Evolutionary conservation across 2,113 vertebrate genomes (phyloP).

Genomic region (Fregata magnificens): DNA sequence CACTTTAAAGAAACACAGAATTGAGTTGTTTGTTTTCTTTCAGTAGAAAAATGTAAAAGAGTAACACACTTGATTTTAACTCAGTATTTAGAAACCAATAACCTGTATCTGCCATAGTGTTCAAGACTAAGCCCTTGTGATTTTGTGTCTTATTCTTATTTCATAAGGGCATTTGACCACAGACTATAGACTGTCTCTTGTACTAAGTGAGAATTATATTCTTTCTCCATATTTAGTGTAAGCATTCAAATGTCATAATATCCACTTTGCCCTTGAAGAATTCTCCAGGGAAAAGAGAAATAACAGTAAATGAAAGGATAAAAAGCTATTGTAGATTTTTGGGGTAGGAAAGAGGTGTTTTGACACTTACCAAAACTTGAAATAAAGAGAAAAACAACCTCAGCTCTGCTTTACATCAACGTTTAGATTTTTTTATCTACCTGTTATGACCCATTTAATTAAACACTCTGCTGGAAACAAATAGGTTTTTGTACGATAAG

Average conservation of each 20-base stretch:
- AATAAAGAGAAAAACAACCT: background rate
- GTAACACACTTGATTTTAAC: background rate
- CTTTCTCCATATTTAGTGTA: background rate
- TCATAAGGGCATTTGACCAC: background rate
- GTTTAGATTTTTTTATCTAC: slow-evolving; percentile 57
- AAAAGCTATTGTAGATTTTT: background rate
- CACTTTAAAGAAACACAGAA: background rate
- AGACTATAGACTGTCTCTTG: background rate
- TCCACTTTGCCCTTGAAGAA: background rate
- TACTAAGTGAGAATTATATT: background rate
- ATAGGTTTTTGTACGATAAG: slow-evolving; percentile 60
- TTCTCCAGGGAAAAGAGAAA: background rate
- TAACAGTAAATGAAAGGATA: background rate
- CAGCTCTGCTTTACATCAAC: background rate
- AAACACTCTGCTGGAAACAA: slow-evolving; percentile 79
- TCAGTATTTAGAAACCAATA: background rate
- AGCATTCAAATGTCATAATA: background rate
- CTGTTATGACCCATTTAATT: slow-evolving; percentile 77
- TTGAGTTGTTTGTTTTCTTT: background rate
- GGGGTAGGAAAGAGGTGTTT: background rate
- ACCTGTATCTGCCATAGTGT: background rate
- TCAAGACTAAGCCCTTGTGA: background rate
- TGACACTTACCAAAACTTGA: background rate
- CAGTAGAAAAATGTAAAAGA: background rate
- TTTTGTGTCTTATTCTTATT: background rate